phyloP scores from a whole-genome alignment of 2,888 invertebrate species.

The Eueremaeus valkanovi region DNA sequence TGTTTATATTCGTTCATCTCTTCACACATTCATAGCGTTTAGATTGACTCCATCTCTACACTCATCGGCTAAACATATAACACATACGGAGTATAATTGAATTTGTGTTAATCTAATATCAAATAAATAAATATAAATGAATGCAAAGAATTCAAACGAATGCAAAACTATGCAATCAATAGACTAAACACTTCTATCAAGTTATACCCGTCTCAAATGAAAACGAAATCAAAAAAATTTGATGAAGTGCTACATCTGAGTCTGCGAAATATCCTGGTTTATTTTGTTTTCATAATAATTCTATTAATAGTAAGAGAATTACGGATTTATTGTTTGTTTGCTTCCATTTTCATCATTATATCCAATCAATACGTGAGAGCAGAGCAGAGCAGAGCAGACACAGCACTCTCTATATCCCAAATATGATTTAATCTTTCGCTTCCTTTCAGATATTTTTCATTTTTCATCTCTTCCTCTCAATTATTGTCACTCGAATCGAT shows the following conservation, averaged over 20 bases:
- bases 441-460: conserved; percentile 7
- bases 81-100: no score
- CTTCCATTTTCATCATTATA: background rate
- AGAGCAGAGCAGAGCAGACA: background rate
- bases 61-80: no score
- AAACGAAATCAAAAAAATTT: no score
- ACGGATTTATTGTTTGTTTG: background rate
- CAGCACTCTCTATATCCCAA: background rate
- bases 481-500: conserved; percentile 14
- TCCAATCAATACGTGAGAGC: background rate
- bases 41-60: no score
- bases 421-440: background rate
- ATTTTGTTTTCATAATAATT: background rate
- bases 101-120: conserved; percentile 6
- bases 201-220: no score
- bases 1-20: no score
- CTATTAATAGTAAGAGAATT: background rate
- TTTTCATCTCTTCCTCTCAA: conserved; percentile 12
- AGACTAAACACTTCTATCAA: no score
- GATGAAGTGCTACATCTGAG: no score
- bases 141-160: no score
- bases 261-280: no score
- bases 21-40: no score
- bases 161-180: no score
- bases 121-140: background rate